Base-by-base conservation (phyloP, 2,113 vertebrate species). In the Sander lucioperca region DNA sequence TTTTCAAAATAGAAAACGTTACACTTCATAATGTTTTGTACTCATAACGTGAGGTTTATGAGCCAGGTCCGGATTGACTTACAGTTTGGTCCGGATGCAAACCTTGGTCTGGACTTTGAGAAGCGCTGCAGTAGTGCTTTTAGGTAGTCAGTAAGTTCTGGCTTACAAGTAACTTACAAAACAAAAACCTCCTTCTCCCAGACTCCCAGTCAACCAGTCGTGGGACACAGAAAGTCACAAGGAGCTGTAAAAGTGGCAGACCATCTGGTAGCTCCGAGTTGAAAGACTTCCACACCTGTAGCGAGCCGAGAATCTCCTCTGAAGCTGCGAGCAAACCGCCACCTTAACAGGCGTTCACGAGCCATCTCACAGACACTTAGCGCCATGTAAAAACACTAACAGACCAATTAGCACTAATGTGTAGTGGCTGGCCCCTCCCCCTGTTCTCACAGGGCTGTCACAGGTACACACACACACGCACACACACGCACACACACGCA, bases 351-450 rank as follows among this genome's bases (percentile, higher is more conserved):
- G 43, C 68, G 12, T 86, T 83, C 56, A 74, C 23, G 6, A 57
- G 61, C 57, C 36, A 13, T 77, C 83, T 70, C 58, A 50, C 84
- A 84, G 79, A 89, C 89, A 83, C 80, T 80, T 80, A 82, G 56
- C 48, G 51, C 69, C 66, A 54, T 12, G 68, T 91, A 90, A 89
- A 87, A 92, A 86, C 74, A 59, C 83, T 89, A 75, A 86, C 90
- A 80, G 89, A 74, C 83, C 86, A 93, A 91, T 95, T 95, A 93
- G 85, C 91, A 87, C 89, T 79, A 81, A 90, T 89, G 92, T 92
- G 92, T 91, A 73, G 80, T 48, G 48, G 57, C 62, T 6, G 61
- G 56, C 80, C 19, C 79, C 84, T 82, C 82, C 76, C 58, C 57
- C 87, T 57, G 83, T 91, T 92, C 89, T 91, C 92, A 90, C 82